A percentile compares a stretch with the other conserved stretches of the same genome.
phyloP scores from a whole-genome alignment of 2,113 vertebrate species.

The Burhinus bistriatus region DNA sequence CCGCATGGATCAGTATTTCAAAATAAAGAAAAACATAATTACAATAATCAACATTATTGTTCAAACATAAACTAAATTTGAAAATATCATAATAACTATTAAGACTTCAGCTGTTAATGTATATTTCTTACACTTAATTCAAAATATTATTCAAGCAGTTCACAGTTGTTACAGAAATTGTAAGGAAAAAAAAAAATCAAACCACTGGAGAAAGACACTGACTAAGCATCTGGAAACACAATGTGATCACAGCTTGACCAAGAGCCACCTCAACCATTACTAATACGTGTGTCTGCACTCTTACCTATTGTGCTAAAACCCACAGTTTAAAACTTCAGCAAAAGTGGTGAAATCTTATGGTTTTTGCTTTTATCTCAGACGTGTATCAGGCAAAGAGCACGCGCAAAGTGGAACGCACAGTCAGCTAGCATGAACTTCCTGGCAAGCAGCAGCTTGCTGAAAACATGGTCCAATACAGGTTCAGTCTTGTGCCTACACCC shows the following conservation, averaged over 20 bases:
- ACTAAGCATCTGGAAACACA: neutral
- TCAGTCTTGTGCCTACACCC: neutral
- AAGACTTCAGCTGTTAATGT: neutral
- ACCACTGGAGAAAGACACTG: neutral
- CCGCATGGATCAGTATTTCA: neutral
- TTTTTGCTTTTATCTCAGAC: neutral
- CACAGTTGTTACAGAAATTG: neutral
- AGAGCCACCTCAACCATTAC: neutral
- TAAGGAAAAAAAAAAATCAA: neutral
- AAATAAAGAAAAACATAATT: neutral
- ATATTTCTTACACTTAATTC: neutral
- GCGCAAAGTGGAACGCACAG: neutral
- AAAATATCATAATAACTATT: neutral
- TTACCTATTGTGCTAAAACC: neutral
- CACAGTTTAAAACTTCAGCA: neutral
- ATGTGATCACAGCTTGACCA: neutral
- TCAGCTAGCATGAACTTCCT: neutral
- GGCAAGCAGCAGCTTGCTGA: neutral
- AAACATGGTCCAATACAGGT: neutral
- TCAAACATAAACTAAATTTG: neutral
- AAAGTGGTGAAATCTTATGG: neutral
- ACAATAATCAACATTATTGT: neutral
- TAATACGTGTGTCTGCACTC: fast-evolving
- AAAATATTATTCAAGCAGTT: neutral
- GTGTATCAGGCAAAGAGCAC: neutral